phyloP scores from a whole-genome alignment of 2,797 vertebrate genomes.

The Podarcis siculus region DNA sequence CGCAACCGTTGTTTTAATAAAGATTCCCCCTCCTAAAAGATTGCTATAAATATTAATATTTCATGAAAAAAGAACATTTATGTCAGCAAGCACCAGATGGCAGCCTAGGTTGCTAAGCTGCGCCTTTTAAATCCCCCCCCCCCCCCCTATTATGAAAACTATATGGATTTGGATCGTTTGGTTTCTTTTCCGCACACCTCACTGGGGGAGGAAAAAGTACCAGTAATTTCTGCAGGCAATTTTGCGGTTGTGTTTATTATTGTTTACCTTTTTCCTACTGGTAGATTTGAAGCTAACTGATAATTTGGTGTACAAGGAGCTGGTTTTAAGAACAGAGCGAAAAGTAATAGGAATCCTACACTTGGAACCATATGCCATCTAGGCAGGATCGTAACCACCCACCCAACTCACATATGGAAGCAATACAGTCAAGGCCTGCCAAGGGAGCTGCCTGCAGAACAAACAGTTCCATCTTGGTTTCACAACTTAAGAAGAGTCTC shows the following conservation, averaged over 20 bases:
- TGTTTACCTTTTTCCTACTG: slow-evolving; percentile 45
- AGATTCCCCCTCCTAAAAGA: slow-evolving; percentile 15
- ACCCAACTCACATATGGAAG: background rate
- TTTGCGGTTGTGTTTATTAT: slow-evolving; percentile 54
- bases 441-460: background rate
- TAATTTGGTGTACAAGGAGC: slow-evolving; percentile 37
- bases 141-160: slow-evolving; percentile 11
- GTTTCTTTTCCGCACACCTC: background rate
- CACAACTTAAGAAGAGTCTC: background rate
- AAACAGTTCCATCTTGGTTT: background rate
- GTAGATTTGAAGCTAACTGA: slow-evolving; percentile 17
- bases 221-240: slow-evolving; percentile 44
- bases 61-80: slow-evolving; percentile 58
- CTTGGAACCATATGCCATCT: background rate
- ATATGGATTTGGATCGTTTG: slow-evolving; percentile 3
- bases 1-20: slow-evolving; percentile 7
- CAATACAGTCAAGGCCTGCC: background rate
- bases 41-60: slow-evolving; percentile 31
- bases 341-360: background rate
- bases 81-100: slow-evolving; percentile 75
- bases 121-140: slow-evolving; percentile 16
- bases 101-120: slow-evolving; percentile 44
- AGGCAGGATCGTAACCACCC: background rate
- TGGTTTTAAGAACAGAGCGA: background rate
- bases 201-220: background rate